Evolutionary conservation across 2,113 vertebrate genomes (phyloP).

Genomic region (Edolisoma coerulescens): DNA sequence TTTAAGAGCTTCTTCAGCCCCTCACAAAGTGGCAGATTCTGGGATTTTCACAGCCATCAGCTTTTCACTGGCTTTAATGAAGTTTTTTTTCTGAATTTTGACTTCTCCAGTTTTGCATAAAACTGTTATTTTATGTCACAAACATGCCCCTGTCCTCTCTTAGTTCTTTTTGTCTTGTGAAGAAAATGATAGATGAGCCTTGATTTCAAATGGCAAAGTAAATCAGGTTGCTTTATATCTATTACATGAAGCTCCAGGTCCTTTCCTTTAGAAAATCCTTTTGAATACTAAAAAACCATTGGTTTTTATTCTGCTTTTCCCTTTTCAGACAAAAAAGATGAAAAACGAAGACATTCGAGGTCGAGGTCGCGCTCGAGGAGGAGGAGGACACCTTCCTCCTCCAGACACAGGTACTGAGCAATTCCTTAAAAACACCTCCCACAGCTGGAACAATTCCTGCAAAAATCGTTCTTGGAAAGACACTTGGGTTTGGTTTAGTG

Average conservation of each 20-base stretch:
- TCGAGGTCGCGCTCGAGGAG: constrained; percentile 89
- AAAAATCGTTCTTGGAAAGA: fast-evolving
- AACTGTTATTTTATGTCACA: neutral
- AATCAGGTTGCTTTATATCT: neutral
- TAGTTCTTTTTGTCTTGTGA: neutral
- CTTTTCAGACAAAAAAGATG: constrained; percentile 90
- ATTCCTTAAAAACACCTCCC: neutral
- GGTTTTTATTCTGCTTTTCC: neutral
- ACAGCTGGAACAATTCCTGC: neutral
- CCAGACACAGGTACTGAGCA: constrained; percentile 84
- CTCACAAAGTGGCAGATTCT: neutral
- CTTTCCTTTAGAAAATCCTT: neutral
- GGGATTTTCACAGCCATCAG: neutral
- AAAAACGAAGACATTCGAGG: constrained; percentile 92
- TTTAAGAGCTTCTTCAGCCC: neutral
- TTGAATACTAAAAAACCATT: neutral
- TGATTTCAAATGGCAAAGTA: neutral
- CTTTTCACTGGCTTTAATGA: neutral
- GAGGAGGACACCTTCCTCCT: constrained; percentile 90
- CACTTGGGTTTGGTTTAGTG: neutral
- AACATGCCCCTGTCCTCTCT: fast-evolving
- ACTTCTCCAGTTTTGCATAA: neutral
- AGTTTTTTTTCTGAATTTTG: neutral
- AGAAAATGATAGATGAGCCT: neutral
- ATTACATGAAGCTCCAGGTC: fast-evolving